Percentiles rank a stretch among this genome's conserved stretches.
Conservation (phyloP, 2,797 vertebrate species). For the Megaceryle alcyon region DNA sequence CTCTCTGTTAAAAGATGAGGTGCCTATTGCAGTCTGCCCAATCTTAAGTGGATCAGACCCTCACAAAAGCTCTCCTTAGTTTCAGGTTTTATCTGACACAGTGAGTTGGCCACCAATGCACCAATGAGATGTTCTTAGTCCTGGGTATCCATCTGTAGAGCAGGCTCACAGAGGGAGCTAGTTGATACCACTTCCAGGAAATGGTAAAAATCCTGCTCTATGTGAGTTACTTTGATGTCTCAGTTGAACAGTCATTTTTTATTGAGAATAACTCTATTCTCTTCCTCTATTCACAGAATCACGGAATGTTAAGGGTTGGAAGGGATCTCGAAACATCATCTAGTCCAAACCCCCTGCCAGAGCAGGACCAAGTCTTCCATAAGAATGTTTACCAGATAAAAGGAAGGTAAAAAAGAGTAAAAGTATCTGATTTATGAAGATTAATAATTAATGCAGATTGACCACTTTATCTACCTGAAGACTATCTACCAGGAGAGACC, state of each 20-base stretch:
- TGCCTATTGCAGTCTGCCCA: not conserved
- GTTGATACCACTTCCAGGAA: not conserved
- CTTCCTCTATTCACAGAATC: not conserved
- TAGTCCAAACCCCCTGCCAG: too few relatives aligned
- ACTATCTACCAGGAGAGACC: not conserved
- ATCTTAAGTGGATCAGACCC: not conserved
- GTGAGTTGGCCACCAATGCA: not conserved
- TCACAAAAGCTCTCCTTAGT: not conserved
- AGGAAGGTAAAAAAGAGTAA: rapidly evolving
- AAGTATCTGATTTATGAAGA: not conserved
- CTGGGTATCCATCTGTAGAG: too few relatives aligned
- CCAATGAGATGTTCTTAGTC: not conserved
- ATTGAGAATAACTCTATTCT: not conserved
- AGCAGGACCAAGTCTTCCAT: not conserved
- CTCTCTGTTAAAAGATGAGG: not conserved
- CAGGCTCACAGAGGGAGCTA: not conserved
- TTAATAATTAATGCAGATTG: not conserved
- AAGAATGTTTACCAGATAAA: not conserved
- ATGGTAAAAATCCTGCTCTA: not conserved
- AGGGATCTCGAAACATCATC: too few relatives aligned
- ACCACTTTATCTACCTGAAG: not conserved
- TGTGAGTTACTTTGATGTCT: not conserved
- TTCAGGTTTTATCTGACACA: not conserved
- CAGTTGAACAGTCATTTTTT: not conserved
- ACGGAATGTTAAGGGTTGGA: too few relatives aligned